phyloP scores from a whole-genome alignment of 1,140 invertebrate species.

The Euura saliciscinereae region DNA sequence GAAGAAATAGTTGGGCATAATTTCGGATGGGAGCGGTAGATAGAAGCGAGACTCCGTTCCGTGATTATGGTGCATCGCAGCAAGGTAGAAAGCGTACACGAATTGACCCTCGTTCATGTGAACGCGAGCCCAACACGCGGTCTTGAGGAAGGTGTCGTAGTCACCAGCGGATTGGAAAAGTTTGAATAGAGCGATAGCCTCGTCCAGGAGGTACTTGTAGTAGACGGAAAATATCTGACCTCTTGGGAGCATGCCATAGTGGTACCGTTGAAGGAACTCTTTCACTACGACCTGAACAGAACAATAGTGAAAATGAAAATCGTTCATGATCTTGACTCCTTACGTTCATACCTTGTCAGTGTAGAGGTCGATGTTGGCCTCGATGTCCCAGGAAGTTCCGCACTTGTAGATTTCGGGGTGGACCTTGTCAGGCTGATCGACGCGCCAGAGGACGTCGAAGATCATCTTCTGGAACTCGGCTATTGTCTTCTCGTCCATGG shows the following conservation, averaged over 20 bases:
- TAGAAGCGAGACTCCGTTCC: conserved; percentile 63
- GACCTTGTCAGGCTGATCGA: conserved; percentile 62
- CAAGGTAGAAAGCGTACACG: conserved; percentile 65
- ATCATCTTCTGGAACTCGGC: conserved; percentile 64
- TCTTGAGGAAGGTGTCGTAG: conserved; percentile 55
- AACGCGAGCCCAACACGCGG: conserved; percentile 64
- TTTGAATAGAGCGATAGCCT: conserved; percentile 70
- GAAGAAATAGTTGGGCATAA: conserved; percentile 71
- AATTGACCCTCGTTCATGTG: conserved; percentile 70
- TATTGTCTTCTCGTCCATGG: conserved; percentile 55
- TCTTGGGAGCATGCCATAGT: conserved; percentile 57
- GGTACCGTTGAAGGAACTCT: conserved; percentile 15
- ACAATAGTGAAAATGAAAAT: background rate
- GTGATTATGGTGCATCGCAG: conserved; percentile 67
- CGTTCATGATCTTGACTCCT: background rate
- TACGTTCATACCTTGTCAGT: conserved; percentile 40
- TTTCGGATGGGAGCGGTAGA: conserved; percentile 69
- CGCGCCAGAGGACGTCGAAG: conserved; percentile 66
- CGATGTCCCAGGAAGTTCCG: conserved; percentile 62
- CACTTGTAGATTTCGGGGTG: conserved; percentile 58
- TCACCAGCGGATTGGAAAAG: conserved; percentile 72
- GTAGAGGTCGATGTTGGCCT: conserved; percentile 60
- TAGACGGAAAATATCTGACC: conserved; percentile 69
- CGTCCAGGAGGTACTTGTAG: conserved; percentile 65
- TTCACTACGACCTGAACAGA: background rate